Base-by-base conservation (phyloP, 1,140 invertebrate species). In the Scaptomyza pallida region DNA sequence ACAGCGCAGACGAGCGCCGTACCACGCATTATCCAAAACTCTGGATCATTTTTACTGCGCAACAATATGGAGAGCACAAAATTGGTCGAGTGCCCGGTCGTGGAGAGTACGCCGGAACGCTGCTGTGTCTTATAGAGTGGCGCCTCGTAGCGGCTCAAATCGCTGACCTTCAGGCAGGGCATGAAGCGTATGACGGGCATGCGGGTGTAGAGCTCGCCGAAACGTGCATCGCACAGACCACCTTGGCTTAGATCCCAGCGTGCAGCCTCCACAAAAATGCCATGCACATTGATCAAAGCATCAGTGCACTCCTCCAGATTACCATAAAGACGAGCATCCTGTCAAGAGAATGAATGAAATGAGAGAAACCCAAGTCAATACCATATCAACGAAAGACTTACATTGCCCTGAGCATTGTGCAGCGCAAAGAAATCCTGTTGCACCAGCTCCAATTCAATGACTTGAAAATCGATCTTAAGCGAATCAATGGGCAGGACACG, bases 31-130 rank as follows among this genome's bases (percentile, higher is more conserved):
- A 97, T 97, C 97, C 97, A 98, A 82, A 96, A 97, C 63, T 95
- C 94, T 64, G 94, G 92, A 8, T 92, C 80, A 61, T 93, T 91
- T 12, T 91, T 72, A 1, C 95, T 94, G 5, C 95, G 94, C 45
- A 98, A 82, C 26, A 97, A 91, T 0, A 97, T 94, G n/a, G 95
- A 92, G 5, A 97, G 93, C 5, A 98, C 95, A 91, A 97, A 97
- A 92, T 97, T 98, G 1, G 97, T 97, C 54, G 96, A 97, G 85
- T 97, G 96, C 2, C 97, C 97, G 3, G 96, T 97, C 0, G 97
- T 97, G 17, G 96, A 97, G 5, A 98, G 92, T 1, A 95, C 94
- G 43, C 97, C 97, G 23, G 96, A 96, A 55, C 97, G 92, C 43
- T 95, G 93, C n/a, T 95, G 94, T 1, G 97, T 97, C 92, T 97